Evolutionary conservation across 2,113 vertebrate genomes (phyloP).

Genomic region (Ascaphus truei): DNA sequence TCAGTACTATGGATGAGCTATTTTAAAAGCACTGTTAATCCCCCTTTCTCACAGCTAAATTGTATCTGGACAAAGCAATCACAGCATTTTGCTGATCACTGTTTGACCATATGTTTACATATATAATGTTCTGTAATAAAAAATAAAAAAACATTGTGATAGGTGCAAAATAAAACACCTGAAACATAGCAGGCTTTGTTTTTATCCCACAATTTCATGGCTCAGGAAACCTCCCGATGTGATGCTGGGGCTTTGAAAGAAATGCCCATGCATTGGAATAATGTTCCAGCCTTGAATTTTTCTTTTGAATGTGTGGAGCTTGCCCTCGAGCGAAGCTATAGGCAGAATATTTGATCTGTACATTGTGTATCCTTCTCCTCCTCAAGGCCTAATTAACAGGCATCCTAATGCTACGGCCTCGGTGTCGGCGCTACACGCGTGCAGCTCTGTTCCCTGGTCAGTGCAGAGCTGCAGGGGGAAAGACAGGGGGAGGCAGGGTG

Average conservation of each 20-base stretch:
- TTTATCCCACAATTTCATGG: slow-evolving; percentile 13
- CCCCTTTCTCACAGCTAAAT: not conserved
- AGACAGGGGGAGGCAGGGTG: too few relatives aligned
- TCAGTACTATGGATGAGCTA: slow-evolving; percentile 11
- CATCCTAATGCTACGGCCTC: too few relatives aligned
- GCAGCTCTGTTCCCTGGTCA: too few relatives aligned
- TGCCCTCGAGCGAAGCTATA: slow-evolving; percentile 23
- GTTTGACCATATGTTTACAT: not conserved
- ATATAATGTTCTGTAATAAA: not conserved
- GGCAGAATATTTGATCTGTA: slow-evolving; percentile 28
- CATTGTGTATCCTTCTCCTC: slow-evolving; percentile 18
- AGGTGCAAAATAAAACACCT: not conserved
- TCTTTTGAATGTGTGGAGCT: slow-evolving; percentile 23
- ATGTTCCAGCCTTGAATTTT: slow-evolving; percentile 16
- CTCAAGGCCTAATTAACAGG: slow-evolving; percentile 5
- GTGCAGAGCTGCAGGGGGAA: too few relatives aligned
- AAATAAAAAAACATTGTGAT: not conserved
- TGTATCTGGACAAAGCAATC: not conserved
- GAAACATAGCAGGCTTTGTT: not conserved
- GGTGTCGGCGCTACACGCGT: too few relatives aligned
- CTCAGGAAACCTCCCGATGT: not conserved
- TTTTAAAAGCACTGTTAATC: not conserved
- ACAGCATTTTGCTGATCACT: not conserved
- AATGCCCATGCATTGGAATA: slow-evolving; percentile 6
- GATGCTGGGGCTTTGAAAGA: slow-evolving; percentile 1